Percentiles rank a stretch among this genome's conserved stretches.
Evolutionary conservation across 2,888 invertebrate species (phyloP).

Genomic region (Lithosia quadra): DNA sequence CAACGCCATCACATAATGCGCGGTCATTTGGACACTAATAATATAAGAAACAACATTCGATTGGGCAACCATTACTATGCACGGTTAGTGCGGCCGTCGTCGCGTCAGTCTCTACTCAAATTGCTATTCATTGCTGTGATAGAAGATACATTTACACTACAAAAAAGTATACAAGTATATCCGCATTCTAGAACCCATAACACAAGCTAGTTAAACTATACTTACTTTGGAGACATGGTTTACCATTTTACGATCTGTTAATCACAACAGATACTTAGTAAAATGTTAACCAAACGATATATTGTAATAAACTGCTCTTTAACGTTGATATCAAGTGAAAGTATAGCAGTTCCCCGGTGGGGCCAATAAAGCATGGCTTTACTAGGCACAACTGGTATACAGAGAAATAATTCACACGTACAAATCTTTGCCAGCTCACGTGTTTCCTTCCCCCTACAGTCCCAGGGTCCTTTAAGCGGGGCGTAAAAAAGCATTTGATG

Average conservation of each 20-base stretch:
- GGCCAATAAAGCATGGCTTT: background rate
- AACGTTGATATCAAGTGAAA: background rate
- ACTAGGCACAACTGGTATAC: background rate
- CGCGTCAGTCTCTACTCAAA: constrained; percentile 4
- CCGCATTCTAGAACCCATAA: too few relatives aligned
- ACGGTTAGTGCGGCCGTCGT: background rate
- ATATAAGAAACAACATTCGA: constrained; percentile 6
- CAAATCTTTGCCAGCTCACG: too few relatives aligned
- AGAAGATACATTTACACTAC: background rate
- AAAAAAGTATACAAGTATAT: too few relatives aligned
- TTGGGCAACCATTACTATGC: background rate
- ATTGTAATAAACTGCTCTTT: background rate
- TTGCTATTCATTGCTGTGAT: background rate
- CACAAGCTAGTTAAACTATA: too few relatives aligned
- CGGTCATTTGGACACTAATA: constrained; percentile 17
- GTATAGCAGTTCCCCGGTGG: background rate
- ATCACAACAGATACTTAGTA: background rate
- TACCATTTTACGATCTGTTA: too few relatives aligned
- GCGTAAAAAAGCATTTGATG: too few relatives aligned
- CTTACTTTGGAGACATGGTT: too few relatives aligned
- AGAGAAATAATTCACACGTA: too few relatives aligned
- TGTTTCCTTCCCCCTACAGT: too few relatives aligned
- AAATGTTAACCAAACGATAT: background rate
- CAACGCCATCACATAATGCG: constrained; percentile 22
- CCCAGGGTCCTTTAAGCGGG: too few relatives aligned